Base-by-base conservation (phyloP, 1,140 invertebrate genomes). In the Bombus fervidus region DNA sequence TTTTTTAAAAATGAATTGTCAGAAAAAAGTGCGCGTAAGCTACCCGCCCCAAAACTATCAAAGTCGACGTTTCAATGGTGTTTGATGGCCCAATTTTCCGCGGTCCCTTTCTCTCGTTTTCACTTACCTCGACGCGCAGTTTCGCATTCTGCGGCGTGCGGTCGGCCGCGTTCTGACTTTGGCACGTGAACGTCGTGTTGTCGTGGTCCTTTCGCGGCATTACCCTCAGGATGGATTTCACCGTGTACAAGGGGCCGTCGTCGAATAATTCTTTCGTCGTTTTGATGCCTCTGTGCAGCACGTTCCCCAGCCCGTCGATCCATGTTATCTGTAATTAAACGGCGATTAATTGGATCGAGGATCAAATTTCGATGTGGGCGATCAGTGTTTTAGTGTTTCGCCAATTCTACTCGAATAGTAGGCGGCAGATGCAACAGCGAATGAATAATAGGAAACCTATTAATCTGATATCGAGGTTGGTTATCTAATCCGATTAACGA, bases 171-270 rank as follows among this genome's bases (percentile, higher is more conserved):
- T 98, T 98, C 94, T 98, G 98, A 74, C 98, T 98, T 95, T 98
- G 98, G 94, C 98, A 99, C 34, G 98, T 98, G 90, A 99, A 97
- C 31, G 97, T 98, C 87, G 98, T 98, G 91, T 98, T 98, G 95
- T 99, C 97, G 94, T 99, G 97, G 41, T 97, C 96, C 94, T 98
- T 98, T 85, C 97, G 97, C 8, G 98, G 98, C 76, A 97, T 97
- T 90, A 99, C 95, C 92, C 97, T 97, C 80, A 99, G 95, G n/a
- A 98, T 97, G 71, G 98, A 98, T 91, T 97, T 97, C 28, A 98
- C 98, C 25, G 97, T 98, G 92, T 97, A 97, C 85, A 98, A 95
- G 85, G 98, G 97, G 2, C 97, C 97, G 91, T 98, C 98, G 13
- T 97, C 95, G 89, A 98, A 94, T n/a, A 97, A 95, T 83, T 98